A percentile compares a stretch with the other conserved stretches of the same genome.
These are phyloP conservation scores for Anthoscopus minutus DNA, from an alignment of 2,113 vertebrate species.

Conservation along the genomic window DNA sequence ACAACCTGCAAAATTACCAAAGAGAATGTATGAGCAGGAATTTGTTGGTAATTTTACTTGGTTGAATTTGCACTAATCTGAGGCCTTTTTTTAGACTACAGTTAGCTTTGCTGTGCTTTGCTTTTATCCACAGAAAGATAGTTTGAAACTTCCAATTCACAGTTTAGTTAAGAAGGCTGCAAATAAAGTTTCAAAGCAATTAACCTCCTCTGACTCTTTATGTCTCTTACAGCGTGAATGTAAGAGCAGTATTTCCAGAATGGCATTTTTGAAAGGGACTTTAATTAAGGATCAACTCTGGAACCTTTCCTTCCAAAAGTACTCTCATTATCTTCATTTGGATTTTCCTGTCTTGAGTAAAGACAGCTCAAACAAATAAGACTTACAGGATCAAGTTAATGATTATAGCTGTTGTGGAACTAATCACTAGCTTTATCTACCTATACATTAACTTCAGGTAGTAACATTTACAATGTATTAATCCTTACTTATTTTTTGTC, in stretches of 20 bases:
- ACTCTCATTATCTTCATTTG: not conserved
- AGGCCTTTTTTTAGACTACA: slow-evolving; percentile 7
- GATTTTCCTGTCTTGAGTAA: not conserved
- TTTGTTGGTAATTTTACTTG: slow-evolving; percentile 22
- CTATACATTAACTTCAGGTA: not conserved
- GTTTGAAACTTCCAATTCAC: slow-evolving; percentile 34
- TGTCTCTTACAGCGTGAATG: not conserved
- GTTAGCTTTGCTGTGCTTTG: slow-evolving; percentile 30
- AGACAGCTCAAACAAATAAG: not conserved
- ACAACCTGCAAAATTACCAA: not conserved
- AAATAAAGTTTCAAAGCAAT: slow-evolving; percentile 41
- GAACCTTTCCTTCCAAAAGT: not conserved
- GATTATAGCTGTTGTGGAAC: not conserved
- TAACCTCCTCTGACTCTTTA: slow-evolving; percentile 23
- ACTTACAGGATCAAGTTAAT: not conserved
- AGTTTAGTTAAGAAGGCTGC: slow-evolving; percentile 42
- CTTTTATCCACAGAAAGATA: not conserved
- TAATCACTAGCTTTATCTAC: not conserved
- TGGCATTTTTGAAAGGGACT: not conserved
- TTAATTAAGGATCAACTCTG: not conserved
- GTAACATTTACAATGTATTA: not conserved
- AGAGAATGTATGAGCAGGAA: not conserved
- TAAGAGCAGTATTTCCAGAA: slow-evolving; percentile 3
- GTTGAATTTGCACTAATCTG: slow-evolving; percentile 41
- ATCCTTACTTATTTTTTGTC: not conserved